Evolutionary conservation across 2,888 invertebrate species (phyloP).

Genomic region (Neelides folsomi): DNA sequence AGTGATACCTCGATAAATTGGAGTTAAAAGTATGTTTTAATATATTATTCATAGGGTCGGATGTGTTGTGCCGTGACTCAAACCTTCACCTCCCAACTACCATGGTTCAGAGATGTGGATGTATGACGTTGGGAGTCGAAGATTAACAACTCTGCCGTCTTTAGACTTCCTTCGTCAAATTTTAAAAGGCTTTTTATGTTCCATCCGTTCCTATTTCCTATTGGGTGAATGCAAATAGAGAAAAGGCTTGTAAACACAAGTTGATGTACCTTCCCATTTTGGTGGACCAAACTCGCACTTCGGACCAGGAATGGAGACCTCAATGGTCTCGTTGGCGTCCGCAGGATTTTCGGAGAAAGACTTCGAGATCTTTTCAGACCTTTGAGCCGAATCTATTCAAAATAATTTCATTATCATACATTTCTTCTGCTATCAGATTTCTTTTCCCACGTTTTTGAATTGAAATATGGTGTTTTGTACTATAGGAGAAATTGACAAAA

Average conservation of each 20-base stretch:
- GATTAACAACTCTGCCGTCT: background rate
- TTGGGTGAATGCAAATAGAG: slow-evolving; percentile 1
- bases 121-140: too few species aligned
- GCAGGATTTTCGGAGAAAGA: slow-evolving; percentile 27
- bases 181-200: background rate
- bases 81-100: too few species aligned
- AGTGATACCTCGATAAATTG: too few species aligned
- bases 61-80: too few species aligned
- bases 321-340: slow-evolving; percentile 17
- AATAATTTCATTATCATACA: background rate
- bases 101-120: too few species aligned
- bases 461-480: too few species aligned
- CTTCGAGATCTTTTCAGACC: slow-evolving; percentile 20
- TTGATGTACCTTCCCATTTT: slow-evolving; percentile 2
- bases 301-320: slow-evolving; percentile 18
- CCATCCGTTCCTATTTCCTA: background rate
- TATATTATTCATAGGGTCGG: too few species aligned
- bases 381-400: slow-evolving; percentile 1
- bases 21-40: too few species aligned
- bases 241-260: background rate
- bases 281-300: slow-evolving; percentile 7
- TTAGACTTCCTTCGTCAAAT: background rate
- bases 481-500: too few species aligned
- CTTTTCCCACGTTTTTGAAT: too few species aligned
- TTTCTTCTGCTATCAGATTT: too few species aligned